A percentile compares a stretch with the other conserved stretches of the same genome.
These are phyloP conservation scores for Acrobasis repandana DNA, from an alignment of 2,888 invertebrate genomes.

Conservation along the genomic window DNA sequence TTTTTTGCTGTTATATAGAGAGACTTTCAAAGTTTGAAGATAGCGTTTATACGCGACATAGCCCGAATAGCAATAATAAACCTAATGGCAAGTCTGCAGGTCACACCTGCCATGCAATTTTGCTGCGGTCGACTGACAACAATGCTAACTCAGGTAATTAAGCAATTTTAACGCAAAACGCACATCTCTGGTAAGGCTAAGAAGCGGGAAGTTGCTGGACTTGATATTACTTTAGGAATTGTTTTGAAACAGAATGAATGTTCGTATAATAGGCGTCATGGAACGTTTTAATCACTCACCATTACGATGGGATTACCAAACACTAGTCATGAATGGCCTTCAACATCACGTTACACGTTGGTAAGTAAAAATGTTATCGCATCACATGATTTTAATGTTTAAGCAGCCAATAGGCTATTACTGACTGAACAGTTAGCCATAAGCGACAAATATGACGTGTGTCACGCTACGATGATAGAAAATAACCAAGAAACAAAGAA, in stretches of 20 bases:
- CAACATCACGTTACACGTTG: conserved; percentile 25
- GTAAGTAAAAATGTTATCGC: conserved; percentile 42
- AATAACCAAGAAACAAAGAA: conserved; percentile 49
- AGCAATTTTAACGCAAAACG: conserved; percentile 63
- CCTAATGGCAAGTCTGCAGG: conserved; percentile 38
- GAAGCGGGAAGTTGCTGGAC: conserved; percentile 58
- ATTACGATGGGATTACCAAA: conserved; percentile 1
- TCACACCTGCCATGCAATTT: conserved; percentile 67
- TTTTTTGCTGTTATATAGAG: not conserved
- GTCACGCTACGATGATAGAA: conserved; percentile 54
- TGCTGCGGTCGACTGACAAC: conserved; percentile 69
- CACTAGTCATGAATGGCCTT: conserved; percentile 39
- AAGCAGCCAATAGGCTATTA: conserved; percentile 37
- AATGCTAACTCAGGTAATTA: conserved; percentile 69
- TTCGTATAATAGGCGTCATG: not conserved
- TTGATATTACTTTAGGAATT: conserved; percentile 29
- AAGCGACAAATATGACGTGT: conserved; percentile 50
- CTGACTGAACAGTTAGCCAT: conserved; percentile 38
- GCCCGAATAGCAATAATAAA: not conserved
- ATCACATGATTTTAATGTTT: conserved; percentile 39
- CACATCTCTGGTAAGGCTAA: conserved; percentile 71
- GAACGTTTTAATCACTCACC: not conserved
- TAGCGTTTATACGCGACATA: not conserved
- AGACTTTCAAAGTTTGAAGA: not conserved
- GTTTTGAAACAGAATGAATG: not conserved